Evolutionary conservation across 2,888 invertebrate genomes (phyloP).

Genomic region (Agapetus fuscipes): DNA sequence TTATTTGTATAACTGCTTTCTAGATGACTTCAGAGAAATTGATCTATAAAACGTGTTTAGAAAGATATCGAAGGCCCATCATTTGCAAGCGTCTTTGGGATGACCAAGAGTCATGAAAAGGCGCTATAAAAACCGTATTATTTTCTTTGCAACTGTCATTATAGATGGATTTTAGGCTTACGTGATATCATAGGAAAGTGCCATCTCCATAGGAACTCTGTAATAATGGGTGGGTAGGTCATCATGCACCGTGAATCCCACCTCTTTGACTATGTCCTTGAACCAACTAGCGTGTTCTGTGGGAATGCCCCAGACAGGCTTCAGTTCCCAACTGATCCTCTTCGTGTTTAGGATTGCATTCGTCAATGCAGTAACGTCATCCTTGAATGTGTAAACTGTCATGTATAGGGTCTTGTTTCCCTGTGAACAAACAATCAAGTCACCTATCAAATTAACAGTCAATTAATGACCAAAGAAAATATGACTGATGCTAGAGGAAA

Average conservation of each 20-base stretch:
- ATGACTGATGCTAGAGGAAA: too few species aligned
- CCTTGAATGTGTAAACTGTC: slow-evolving; percentile 12
- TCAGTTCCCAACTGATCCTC: slow-evolving; percentile 24
- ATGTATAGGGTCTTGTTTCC: slow-evolving; percentile 7
- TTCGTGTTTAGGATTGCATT: slow-evolving; percentile 23
- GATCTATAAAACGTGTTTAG: too few species aligned
- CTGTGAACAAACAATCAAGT: slow-evolving; percentile 8
- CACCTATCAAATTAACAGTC: neutral
- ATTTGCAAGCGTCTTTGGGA: too few species aligned
- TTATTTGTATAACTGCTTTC: too few species aligned
- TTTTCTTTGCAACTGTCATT: too few species aligned
- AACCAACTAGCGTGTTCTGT: slow-evolving; percentile 21
- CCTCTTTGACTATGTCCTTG: slow-evolving; percentile 21
- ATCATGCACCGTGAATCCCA: slow-evolving; percentile 15
- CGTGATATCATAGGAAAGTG: too few species aligned
- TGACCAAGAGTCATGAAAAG: too few species aligned
- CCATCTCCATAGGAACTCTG: slow-evolving; percentile 20
- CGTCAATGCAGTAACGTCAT: slow-evolving; percentile 5
- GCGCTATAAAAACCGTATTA: too few species aligned
- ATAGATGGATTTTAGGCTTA: too few species aligned
- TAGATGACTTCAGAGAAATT: too few species aligned
- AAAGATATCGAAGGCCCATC: too few species aligned
- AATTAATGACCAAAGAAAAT: too few species aligned
- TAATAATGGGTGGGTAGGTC: slow-evolving; percentile 18
- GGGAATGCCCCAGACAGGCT: slow-evolving; percentile 24